Evolutionary conservation across 2,888 invertebrate species (phyloP), one percentile per base, ranked within the genome.

Genomic region (Venustoraphidia nigricollis): DNA sequence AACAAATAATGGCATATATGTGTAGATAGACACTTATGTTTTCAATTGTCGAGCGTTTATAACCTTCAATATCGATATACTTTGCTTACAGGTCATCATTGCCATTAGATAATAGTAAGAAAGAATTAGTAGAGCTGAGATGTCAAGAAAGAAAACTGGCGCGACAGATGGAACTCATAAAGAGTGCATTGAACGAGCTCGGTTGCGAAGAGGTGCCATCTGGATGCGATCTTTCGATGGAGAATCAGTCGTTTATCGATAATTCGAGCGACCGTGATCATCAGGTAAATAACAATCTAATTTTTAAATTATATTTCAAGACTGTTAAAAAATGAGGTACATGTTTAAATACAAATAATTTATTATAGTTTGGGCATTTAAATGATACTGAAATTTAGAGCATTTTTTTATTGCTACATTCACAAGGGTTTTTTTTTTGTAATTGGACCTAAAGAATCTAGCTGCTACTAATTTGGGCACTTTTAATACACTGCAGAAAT

Each of bases 141-240:
- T 89, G 91, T 58, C 80, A 82, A 53, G 89, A 93, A 63, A 78
- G 87, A 52, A 89, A 88, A 63, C 79, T 87, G 64, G 78, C 82
- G 50, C 81, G 80, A 57, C 83, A 92, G 61, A 79, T 83, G 4
- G 89, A 91, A 61, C 77, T 91, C 64, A 89, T 90, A 55, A 79
- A 83, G 58, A 77, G 81, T 42, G 89, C 90, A n/a, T 67, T 91
- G 50, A 87, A 85, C 50, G 88, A 90, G 65, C 72, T 90, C 34
- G 89, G 90, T 48, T 89, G 89, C 62, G 89, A 90, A 65, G 89
- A 90, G 68, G 76, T 86, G 50, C 90, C 90, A 11, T 82, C 86
- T 8, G 90, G 87, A 45, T 88, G 87, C 62, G 89, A 89, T 66
- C 70, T 88, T 9, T 65, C 67, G 9, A 64, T 69, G 64, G 77